Base-by-base conservation (phyloP, 2,113 vertebrate genomes). In the Jacana jacana region DNA sequence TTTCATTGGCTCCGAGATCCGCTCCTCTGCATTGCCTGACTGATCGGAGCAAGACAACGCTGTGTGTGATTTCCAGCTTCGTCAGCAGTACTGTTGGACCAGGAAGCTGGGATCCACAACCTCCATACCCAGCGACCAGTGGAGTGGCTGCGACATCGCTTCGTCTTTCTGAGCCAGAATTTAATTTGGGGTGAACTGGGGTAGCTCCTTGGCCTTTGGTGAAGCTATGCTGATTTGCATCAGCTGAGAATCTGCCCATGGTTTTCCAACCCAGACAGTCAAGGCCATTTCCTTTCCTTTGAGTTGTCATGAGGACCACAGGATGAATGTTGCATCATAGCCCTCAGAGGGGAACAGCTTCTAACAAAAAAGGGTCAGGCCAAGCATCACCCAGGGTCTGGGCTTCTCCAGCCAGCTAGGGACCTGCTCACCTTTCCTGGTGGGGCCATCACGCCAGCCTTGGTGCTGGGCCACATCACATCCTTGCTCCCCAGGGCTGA, bases 251-350 rank as follows among this genome's bases (percentile, higher is more conserved):
- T 58, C 70, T 80, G 31, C 9, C 35, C 33, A 91, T 64, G 51
- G 17, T 72, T 91, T 91, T 85, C 28, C 84, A 84, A 33, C 46
- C 9, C 31, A 13, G 23, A 4, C 9, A 23, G 28, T 3, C 3
- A 7, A 77, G 35, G 57, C 13, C 1, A 0, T 7, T 16, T 80
- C n/a, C 52, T 64, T 65, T 33, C 0, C 0, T 9, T 0, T 0
- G 55, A 18, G 8, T 6, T 76, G 37, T 19, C 7, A 11, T 60
- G 42, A 63, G 28, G 46, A 71, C 15, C 0, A 0, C 0, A 8
- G 18, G 39, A 70, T n/a, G 65, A 80, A 52, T 0, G 2, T 4
- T 52, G 54, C 35, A 42, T 25, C 66, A 77, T 22, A 83, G 76
- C 12, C 7, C 27, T 54, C 1, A 4, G 31, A 68, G 11, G 10